These are phyloP conservation scores for Spilogale gracilis DNA, from an alignment of 2,113 vertebrate species.

Conservation along the genomic window DNA sequence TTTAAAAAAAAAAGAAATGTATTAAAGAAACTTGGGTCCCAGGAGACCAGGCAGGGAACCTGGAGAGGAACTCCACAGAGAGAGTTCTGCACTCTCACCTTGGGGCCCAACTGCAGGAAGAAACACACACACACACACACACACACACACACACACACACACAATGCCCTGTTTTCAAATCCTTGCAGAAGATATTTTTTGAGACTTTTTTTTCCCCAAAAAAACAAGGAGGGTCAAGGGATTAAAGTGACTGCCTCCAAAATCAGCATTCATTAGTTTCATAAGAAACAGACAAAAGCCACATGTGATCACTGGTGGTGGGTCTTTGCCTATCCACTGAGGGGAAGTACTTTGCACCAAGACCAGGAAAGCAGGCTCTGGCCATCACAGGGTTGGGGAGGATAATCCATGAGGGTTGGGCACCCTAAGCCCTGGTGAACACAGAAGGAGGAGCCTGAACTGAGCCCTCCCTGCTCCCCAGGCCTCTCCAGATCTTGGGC, in stretches of 20 bases:
- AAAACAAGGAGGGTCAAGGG: not conserved
- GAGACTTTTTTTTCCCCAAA: not conserved
- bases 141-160: too few species aligned
- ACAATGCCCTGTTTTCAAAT: not conserved
- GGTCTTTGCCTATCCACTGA: not conserved
- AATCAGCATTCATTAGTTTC: not conserved
- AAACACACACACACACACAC: not conserved
- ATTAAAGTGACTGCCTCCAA: not conserved
- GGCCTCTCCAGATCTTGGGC: not conserved
- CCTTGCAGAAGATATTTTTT: not conserved
- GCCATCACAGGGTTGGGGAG: too few species aligned
- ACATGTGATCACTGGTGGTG: not conserved
- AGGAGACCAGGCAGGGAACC: not conserved
- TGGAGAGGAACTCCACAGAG: not conserved
- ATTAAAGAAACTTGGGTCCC: not conserved
- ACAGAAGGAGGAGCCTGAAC: accelerated
- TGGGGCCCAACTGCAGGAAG: not conserved
- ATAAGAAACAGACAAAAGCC: not conserved
- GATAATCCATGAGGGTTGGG: accelerated
- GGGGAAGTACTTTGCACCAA: not conserved
- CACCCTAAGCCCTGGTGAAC: not conserved
- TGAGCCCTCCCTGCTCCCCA: too few species aligned
- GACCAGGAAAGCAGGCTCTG: not conserved
- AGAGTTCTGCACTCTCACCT: not conserved
- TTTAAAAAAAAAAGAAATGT: not conserved